Conservation (phyloP, 1,140 invertebrate species). For the Vollenhovia emeryi region DNA sequence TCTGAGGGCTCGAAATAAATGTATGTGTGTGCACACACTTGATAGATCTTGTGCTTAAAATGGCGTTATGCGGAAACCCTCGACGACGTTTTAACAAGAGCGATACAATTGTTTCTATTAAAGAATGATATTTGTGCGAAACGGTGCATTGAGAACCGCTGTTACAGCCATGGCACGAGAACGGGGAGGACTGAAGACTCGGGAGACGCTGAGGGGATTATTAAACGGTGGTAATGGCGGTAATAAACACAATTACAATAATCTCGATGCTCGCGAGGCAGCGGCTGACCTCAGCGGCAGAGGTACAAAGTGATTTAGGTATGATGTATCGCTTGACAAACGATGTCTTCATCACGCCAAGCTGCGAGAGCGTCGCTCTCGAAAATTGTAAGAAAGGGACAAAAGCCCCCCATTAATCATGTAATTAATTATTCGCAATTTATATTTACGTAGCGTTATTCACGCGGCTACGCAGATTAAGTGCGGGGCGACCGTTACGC, state of each 20-base stretch:
- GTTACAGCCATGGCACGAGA: background rate
- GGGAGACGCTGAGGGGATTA: conserved; percentile 51
- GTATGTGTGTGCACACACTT: background rate
- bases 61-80: background rate
- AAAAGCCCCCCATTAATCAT: background rate
- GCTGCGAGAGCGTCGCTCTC: background rate
- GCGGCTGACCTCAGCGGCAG: conserved; percentile 50
- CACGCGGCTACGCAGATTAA: background rate
- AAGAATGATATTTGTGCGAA: background rate
- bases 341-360: conserved; percentile 23
- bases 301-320: conserved; percentile 59
- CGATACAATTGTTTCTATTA: background rate
- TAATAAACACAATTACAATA: conserved; percentile 67
- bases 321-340: conserved; percentile 41
- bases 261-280: conserved; percentile 56
- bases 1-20: background rate
- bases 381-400: background rate
- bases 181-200: conserved; percentile 26
- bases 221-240: conserved; percentile 66
- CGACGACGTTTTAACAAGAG: background rate
- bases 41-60: background rate
- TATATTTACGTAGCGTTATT: background rate
- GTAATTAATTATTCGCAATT: conserved; percentile 24
- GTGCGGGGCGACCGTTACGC: background rate
- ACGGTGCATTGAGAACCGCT: conserved; percentile 42